Percentiles rank a stretch among this genome's conserved stretches.
phyloP scores from a whole-genome alignment of 1,140 invertebrate species.

The Heliconius nattereri region DNA sequence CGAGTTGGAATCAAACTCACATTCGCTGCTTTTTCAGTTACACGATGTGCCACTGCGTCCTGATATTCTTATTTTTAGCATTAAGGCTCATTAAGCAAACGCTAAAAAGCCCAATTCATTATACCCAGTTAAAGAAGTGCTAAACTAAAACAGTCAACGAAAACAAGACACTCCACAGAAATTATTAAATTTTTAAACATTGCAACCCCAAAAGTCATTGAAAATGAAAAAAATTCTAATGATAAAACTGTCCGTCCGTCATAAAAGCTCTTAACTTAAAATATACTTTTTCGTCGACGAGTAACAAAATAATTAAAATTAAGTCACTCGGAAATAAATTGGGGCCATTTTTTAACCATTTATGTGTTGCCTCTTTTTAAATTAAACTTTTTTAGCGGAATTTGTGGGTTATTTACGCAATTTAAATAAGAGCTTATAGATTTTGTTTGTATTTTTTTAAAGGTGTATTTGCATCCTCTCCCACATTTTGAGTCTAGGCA shows the following conservation, averaged over 20 bases:
- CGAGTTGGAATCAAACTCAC: too few relatives aligned
- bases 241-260: conserved; percentile 12
- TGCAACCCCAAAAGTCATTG: conserved; percentile 7
- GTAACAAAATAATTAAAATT: conserved; percentile 8
- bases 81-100: too few relatives aligned
- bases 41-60: too few relatives aligned
- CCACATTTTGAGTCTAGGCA: too few relatives aligned
- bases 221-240: conserved; percentile 7
- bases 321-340: conserved; percentile 5
- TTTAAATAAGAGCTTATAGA: background rate
- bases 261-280: conserved; percentile 10
- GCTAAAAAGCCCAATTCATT: background rate
- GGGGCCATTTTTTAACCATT: background rate
- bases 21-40: too few relatives aligned
- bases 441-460: too few relatives aligned
- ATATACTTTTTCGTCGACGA: conserved; percentile 10
- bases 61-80: too few relatives aligned
- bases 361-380: background rate
- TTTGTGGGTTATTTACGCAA: background rate
- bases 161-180: background rate
- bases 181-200: background rate
- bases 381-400: background rate
- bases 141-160: background rate
- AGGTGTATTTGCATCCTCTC: too few relatives aligned
- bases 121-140: too few relatives aligned